phyloP scores from a whole-genome alignment of 2,113 vertebrate species.

The Penelope pileata region DNA sequence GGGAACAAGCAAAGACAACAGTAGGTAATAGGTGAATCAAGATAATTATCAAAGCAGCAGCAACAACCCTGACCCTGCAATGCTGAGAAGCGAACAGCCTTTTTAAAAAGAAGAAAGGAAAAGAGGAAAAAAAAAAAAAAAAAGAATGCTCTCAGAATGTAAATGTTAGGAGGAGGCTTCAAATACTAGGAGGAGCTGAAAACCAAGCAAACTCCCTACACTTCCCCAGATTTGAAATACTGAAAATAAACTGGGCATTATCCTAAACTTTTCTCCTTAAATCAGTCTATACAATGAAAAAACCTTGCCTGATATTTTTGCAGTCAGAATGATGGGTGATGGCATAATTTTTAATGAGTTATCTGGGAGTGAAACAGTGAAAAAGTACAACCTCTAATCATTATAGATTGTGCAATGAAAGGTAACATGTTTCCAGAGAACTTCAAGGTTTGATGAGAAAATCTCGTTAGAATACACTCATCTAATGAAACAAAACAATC shows the following conservation, averaged over 20 bases:
- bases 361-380: background rate
- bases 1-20: background rate
- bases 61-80: background rate
- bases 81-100: background rate
- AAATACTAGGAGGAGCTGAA: background rate
- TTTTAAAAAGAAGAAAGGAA: background rate
- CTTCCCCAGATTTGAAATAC: background rate
- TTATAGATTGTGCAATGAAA: rapidly evolving
- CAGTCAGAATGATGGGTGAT: background rate
- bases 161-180: background rate
- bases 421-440: background rate
- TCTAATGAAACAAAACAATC: background rate
- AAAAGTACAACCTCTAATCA: background rate
- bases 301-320: background rate
- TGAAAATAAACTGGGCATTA: background rate
- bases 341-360: background rate
- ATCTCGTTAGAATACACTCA: background rate
- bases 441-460: background rate
- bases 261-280: background rate
- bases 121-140: background rate
- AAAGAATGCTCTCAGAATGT: background rate
- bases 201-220: rapidly evolving
- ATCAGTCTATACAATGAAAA: background rate
- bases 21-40: background rate
- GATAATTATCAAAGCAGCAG: background rate